A percentile compares a stretch with the other conserved stretches of the same genome.
These are phyloP conservation scores for Ylistrum balloti DNA, from an alignment of 1,140 invertebrate genomes.

Conservation along the genomic window DNA sequence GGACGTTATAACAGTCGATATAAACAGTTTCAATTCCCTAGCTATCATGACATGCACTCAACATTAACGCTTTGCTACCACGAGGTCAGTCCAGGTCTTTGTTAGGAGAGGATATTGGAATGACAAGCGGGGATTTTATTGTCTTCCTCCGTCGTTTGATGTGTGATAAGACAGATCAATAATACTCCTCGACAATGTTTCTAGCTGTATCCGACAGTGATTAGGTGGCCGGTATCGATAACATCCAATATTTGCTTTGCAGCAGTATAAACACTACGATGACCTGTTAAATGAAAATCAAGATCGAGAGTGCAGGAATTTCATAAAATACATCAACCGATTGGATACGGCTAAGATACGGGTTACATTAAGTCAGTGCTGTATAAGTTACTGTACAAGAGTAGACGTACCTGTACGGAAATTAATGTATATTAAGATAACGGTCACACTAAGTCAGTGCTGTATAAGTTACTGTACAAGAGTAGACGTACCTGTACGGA, in stretches of 20 bases:
- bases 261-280: slow-evolving; percentile 5
- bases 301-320: slow-evolving; percentile 31
- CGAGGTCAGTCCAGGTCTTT: not conserved
- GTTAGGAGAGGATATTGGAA: slow-evolving; percentile 33
- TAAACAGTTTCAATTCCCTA: slow-evolving; percentile 12
- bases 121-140: slow-evolving; percentile 33
- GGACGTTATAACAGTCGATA: not conserved
- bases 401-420: not conserved
- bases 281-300: not conserved
- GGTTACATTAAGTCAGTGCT: not conserved
- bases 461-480: not conserved
- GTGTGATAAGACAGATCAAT: slow-evolving; percentile 14
- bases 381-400: not conserved
- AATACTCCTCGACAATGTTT: not conserved
- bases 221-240: slow-evolving; percentile 1
- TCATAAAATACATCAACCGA: slow-evolving; percentile 18
- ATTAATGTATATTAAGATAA: too few relatives aligned
- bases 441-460: too few relatives aligned
- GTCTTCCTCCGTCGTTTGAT: slow-evolving; percentile 37
- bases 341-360: not conserved
- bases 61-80: not conserved
- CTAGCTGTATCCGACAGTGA: slow-evolving; percentile 4
- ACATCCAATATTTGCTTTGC: slow-evolving; percentile 19
- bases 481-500: too few relatives aligned
- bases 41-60: slow-evolving; percentile 9